Evolutionary conservation across 2,888 invertebrate genomes (phyloP), one percentile per base, ranked within the genome.

Genomic region (Clostera curtula): DNA sequence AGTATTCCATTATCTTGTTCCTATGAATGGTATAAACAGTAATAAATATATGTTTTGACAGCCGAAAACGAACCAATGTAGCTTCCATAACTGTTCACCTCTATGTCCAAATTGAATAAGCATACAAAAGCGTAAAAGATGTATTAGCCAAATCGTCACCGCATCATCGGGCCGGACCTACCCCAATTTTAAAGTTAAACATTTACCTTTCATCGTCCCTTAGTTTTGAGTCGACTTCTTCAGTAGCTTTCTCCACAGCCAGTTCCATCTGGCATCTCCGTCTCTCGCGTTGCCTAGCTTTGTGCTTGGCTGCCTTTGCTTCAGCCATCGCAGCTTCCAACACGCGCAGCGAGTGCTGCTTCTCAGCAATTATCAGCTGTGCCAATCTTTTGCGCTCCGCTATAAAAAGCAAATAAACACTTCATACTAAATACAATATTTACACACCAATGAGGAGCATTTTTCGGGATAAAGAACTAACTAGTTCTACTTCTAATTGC

Each of bases 1-100:
- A 90, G 56, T 89, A 89, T 45, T 86, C 85, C 50, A 87, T 79
- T 43, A 89, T 82, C 61, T 86, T 86, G 31, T 75, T 74, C 22
- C 89, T 89, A 43, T 24, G 34, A 15, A 19, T 13, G 18, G 15
- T 13, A 23, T 1, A 5, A 18, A 18, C 18, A 18, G 18, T 9
- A 22, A 12, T 2, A n/a, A 16, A 16, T 17, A 2, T 19, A 16
- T 12, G 10, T 5, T 17, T 13, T 8, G 11, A 7, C 20, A 7
- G 8, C n/a, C 3, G 6, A 11, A 7, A 12, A 16, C 12, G 11
- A 27, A 8, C 22, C 4, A 20, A 12, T 12, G n/a, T n/a, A n/a
- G n/a, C n/a, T n/a, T n/a, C n/a, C n/a, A n/a, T n/a, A n/a, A n/a
- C n/a, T n/a, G n/a, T n/a, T n/a, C n/a, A n/a, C n/a, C n/a, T n/a